Base-by-base conservation (phyloP, 2,113 vertebrate genomes). In the Pollachius pollachius region DNA sequence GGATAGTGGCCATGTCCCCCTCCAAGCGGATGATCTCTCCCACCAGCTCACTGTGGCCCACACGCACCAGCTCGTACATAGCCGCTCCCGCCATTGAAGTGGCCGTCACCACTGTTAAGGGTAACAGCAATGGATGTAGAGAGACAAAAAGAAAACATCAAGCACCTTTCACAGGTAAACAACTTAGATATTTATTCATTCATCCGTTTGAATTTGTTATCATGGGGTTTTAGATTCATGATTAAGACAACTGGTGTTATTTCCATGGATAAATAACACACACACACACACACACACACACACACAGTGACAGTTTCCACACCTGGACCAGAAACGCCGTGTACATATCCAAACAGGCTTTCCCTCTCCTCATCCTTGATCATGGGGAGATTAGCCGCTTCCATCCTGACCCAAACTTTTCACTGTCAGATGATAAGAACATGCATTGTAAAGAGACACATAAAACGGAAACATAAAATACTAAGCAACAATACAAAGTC, bases 21-120 rank as follows among this genome's bases (percentile, higher is more conserved):
- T 99, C 97, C 84, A 99, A 78, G 2, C 97, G 93, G 84, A 99
- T 99, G 74, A 99, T 98, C 88, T 99, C 97, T 82, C 97, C 97
- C 57, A 99, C 97, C 81, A 99, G 88, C 57, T 99, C 97, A 0
- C 94, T 94, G 91, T 99, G 97, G 64, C 97, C 96, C 2, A 99
- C 97, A 72, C 97, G 94, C 4, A 99, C 97, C 89, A 99, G 89
- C 82, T 99, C 97, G 1, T 99, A 99, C 97, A 99, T 99, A 67
- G 97, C 97, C n/a, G 97, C 96, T 16, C 97, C 97, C 0, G 96
- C 93, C 97, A 99, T 99, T 59, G 95, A 93, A 74, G 94, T 94
- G 0, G 97, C 97, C 0, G 94, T 99, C 71, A 99, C 97, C 87
- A 99, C 96, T 99, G 90, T 72, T 3, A 16, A 78, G 19, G 3